Evolutionary conservation across 2,797 vertebrate genomes (phyloP).

Genomic region (Microctenopoma steveboyesi): DNA sequence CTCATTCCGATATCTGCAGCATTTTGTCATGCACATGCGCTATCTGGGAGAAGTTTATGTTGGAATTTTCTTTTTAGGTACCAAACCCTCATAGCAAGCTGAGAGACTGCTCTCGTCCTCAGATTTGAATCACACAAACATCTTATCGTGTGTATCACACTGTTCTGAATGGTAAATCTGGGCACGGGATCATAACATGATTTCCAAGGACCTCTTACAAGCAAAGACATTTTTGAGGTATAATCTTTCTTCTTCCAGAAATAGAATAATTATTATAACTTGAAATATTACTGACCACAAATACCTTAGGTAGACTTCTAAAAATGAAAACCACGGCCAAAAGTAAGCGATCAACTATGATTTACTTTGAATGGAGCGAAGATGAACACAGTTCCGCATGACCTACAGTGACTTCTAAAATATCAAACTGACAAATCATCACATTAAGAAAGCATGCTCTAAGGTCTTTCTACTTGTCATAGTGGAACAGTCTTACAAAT

Average conservation of each 20-base stretch:
- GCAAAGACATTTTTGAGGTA: slow-evolving; percentile 12
- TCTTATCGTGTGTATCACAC: too few species aligned
- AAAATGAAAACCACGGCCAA: neutral
- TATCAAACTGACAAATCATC: neutral
- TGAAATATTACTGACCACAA: neutral
- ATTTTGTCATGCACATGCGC: too few species aligned
- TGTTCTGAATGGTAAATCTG: neutral
- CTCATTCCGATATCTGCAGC: too few species aligned
- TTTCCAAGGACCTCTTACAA: neutral
- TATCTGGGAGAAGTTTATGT: too few species aligned
- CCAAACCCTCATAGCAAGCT: too few species aligned
- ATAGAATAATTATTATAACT: slow-evolving; percentile 17
- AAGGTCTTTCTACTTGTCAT: neutral
- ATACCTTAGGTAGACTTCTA: neutral
- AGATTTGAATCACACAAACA: too few species aligned
- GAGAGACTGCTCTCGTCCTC: too few species aligned
- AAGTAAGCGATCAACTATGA: neutral
- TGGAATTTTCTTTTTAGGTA: too few species aligned
- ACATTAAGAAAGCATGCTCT: neutral
- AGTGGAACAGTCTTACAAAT: neutral
- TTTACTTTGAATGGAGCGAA: neutral
- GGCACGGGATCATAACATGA: neutral
- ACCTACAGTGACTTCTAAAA: neutral
- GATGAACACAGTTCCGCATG: neutral
- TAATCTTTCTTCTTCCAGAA: neutral